Evolutionary conservation across 2,113 vertebrate genomes (phyloP), one percentile per base, ranked within the genome.

Genomic region (Vulpes vulpes): DNA sequence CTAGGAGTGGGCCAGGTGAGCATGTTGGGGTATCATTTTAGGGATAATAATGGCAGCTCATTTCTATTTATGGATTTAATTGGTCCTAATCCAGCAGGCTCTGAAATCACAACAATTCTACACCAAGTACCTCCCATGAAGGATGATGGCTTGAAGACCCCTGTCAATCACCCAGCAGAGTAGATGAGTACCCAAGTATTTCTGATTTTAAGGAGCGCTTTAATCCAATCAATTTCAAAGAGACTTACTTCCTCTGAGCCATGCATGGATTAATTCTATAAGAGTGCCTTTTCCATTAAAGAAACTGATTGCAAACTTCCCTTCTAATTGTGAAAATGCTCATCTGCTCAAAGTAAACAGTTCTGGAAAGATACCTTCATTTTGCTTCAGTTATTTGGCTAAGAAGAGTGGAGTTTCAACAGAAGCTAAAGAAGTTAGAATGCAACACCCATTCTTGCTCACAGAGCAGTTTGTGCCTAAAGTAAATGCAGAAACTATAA

Each of bases 301-400:
- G 92, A 98, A 98, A 97, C 65, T 96, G 97, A 97, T 91, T 92
- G 85, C 94, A 96, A 94, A 95, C 95, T 96, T 98, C 67, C 65
- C 88, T 91, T 95, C 88, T 94, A 82, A 97, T 94, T 95, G 94
- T 96, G 85, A 94, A 94, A 79, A 95, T 88, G 82, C 49, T 95
- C 92, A 97, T 81, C 87, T 92, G 89, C 85, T 96, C 73, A 60
- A 65, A 89, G 80, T 23, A 69, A 96, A 88, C 53, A 79, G 71
- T 96, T 96, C 71, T 79, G n/a, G 92, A 94, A 94, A 92, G 53
- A 90, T 20, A 64, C 27, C 30, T 94, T 93, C 67, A 14, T 95
- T 92, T 95, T 82, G 78, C 80, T 92, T 94, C 83, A 87, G 90
- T 88, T 76, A 88, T 65, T 90, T 71, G 69, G 38, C 35, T 85